These are phyloP conservation scores for Podarcis muralis DNA, from an alignment of 2,113 vertebrate genomes.

Conservation along the genomic window DNA sequence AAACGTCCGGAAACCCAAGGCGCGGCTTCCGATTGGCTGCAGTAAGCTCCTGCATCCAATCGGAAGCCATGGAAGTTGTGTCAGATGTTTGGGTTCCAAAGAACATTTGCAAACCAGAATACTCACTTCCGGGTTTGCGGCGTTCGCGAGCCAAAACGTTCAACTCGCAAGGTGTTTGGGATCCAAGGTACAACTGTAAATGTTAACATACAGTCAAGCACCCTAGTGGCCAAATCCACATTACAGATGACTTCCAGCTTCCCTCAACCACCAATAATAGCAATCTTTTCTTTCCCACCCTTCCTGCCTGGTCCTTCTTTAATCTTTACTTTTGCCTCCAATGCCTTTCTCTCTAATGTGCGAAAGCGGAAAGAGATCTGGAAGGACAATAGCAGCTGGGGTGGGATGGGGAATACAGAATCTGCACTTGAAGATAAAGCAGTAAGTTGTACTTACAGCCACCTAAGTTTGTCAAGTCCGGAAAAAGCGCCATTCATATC, in stretches of 20 bases:
- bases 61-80: too few species aligned
- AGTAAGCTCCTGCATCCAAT: too few species aligned
- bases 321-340: background rate
- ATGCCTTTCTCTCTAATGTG: background rate
- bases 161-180: too few species aligned
- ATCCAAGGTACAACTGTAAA: background rate
- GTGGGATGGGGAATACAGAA: background rate
- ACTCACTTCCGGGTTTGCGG: too few species aligned
- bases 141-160: too few species aligned
- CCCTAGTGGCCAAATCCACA: background rate
- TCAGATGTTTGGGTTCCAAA: too few species aligned
- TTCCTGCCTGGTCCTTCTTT: background rate
- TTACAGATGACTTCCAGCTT: background rate
- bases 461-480: conserved; percentile 88
- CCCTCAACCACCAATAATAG: background rate
- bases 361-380: background rate
- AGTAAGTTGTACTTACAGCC: conserved; percentile 82
- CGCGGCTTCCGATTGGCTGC: too few species aligned
- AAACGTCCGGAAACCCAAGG: too few species aligned
- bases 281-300: background rate
- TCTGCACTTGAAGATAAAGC: background rate
- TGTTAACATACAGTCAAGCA: background rate
- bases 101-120: too few species aligned
- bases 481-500: conserved; percentile 99
- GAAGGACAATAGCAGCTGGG: background rate